phyloP scores from a whole-genome alignment of 2,113 vertebrate genomes.

The Paratilapia polleni region DNA sequence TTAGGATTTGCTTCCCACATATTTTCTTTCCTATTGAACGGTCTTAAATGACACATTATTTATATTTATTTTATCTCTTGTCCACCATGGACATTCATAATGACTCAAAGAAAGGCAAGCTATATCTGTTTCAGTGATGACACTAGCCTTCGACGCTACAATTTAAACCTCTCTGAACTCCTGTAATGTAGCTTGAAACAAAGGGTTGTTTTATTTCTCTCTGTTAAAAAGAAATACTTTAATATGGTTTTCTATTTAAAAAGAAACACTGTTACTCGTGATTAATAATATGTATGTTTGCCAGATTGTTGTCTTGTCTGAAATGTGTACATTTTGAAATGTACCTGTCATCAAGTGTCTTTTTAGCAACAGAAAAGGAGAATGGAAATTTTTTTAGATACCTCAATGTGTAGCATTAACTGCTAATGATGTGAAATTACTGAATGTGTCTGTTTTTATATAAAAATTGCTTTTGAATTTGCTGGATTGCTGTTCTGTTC shows the following conservation, averaged over 20 bases:
- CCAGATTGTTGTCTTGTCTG: constrained; percentile 37
- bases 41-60: constrained; percentile 49
- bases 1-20: constrained; percentile 15
- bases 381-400: constrained; percentile 48
- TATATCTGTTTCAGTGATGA: constrained; percentile 1
- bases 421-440: constrained; percentile 48
- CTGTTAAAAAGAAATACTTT: constrained; percentile 19
- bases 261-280: constrained; percentile 44
- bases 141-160: constrained; percentile 1
- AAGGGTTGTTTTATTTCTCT: constrained; percentile 2
- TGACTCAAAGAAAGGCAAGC: not conserved
- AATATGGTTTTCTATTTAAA: constrained; percentile 26
- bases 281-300: constrained; percentile 43
- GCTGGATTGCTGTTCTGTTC: not conserved
- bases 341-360: constrained; percentile 43
- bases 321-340: constrained; percentile 39
- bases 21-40: constrained; percentile 5
- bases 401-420: constrained; percentile 67
- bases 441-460: constrained; percentile 59
- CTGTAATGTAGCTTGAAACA: constrained; percentile 10
- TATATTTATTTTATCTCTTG: constrained; percentile 55
- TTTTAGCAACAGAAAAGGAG: constrained; percentile 27
- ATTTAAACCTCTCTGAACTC: not conserved
- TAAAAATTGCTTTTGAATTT: constrained; percentile 51
- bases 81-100: constrained; percentile 8